Evolutionary conservation across 2,113 vertebrate genomes (phyloP).

Genomic region (Melanerpes formicivorus): DNA sequence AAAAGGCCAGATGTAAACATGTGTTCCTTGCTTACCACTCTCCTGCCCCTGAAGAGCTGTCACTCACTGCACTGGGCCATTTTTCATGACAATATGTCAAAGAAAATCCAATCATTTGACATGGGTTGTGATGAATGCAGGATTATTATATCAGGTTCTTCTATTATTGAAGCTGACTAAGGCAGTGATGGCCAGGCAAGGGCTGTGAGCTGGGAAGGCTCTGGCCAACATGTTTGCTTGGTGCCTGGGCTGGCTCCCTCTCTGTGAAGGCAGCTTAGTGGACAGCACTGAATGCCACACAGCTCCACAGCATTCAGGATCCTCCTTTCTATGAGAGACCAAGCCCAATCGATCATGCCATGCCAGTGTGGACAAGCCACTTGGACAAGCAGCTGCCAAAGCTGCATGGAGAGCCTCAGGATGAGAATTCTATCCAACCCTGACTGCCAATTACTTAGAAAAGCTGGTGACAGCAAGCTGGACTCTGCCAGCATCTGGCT

Average conservation of each 20-base stretch:
- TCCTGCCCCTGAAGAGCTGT: constrained; percentile 48
- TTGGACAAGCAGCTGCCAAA: background rate
- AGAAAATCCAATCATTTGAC: constrained; percentile 65
- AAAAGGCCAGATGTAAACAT: background rate
- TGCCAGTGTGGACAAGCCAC: background rate
- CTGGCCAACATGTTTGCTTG: background rate
- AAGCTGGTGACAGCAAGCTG: background rate
- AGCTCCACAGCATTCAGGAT: rapidly evolving
- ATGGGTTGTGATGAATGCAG: constrained; percentile 28
- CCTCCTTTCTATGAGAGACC: background rate
- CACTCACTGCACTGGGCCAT: constrained; percentile 40
- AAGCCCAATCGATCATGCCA: background rate
- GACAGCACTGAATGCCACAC: rapidly evolving
- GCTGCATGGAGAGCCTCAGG: background rate
- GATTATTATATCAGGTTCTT: constrained; percentile 56
- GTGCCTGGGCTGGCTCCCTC: background rate
- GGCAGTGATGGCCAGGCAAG: background rate
- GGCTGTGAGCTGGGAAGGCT: background rate
- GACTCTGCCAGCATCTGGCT: background rate
- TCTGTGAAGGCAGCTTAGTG: background rate
- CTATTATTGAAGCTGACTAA: background rate
- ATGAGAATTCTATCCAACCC: background rate
- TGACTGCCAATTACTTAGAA: background rate
- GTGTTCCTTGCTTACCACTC: background rate
- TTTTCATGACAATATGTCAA: constrained; percentile 63